Evolutionary conservation across 2,113 vertebrate genomes (phyloP).

Genomic region (Cyprinodon brontotheroides): DNA sequence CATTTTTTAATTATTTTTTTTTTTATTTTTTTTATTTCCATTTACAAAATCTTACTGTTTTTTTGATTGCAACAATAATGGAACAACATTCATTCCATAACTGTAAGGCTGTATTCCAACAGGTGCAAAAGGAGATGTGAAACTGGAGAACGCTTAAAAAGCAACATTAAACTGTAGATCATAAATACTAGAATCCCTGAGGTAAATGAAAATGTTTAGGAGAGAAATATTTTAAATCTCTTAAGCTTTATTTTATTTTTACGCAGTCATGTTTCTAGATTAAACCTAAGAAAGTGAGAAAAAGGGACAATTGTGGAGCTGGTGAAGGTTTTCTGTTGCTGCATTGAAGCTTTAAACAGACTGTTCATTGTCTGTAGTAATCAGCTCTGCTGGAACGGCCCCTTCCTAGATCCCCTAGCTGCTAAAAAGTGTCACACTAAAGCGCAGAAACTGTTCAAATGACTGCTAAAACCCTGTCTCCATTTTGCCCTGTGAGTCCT

Average conservation of each 20-base stretch:
- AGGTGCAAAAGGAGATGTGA: too few species aligned
- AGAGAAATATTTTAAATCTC: neutral
- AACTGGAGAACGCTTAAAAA: too few species aligned
- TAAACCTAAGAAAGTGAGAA: neutral
- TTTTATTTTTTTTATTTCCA: too few species aligned
- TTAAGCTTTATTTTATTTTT: neutral
- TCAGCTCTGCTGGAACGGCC: conserved; percentile 20
- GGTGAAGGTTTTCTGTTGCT: conserved; percentile 8
- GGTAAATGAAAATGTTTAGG: neutral
- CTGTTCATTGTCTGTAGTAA: conserved; percentile 39
- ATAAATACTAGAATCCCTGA: too few species aligned
- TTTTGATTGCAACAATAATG: too few species aligned
- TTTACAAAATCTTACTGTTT: too few species aligned
- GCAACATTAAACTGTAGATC: too few species aligned
- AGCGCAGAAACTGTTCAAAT: conserved; percentile 1
- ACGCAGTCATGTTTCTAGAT: too few species aligned
- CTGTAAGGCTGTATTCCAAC: too few species aligned
- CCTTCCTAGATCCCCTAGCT: conserved; percentile 32
- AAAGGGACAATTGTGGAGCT: neutral
- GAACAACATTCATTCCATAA: too few species aligned
- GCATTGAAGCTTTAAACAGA: conserved; percentile 32
- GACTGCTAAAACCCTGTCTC: conserved; percentile 10
- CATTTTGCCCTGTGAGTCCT: conserved; percentile 47
- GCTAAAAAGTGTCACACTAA: neutral
- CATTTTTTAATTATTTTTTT: too few species aligned